phyloP scores from a whole-genome alignment of 2,888 invertebrate genomes.

The Dusona sp. region DNA sequence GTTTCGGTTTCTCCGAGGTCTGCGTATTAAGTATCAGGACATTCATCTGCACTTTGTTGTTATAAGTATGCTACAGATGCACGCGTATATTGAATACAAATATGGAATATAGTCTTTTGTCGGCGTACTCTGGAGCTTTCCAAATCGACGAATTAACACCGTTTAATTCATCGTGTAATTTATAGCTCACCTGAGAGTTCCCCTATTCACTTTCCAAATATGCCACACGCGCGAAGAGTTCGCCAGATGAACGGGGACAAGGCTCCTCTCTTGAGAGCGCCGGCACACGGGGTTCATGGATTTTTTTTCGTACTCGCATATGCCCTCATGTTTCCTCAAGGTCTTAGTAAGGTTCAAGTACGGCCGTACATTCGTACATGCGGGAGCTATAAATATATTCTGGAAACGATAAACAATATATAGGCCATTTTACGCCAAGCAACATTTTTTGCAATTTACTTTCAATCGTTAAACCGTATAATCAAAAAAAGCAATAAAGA shows the following conservation, averaged over 20 bases:
- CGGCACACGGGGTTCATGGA: slow-evolving; percentile 37
- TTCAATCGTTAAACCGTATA: slow-evolving; percentile 3
- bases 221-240: slow-evolving; percentile 43
- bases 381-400: slow-evolving; percentile 47
- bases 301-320: slow-evolving; percentile 31
- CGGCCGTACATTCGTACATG: slow-evolving; percentile 41
- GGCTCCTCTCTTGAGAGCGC: slow-evolving; percentile 31
- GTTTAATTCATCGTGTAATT: slow-evolving; percentile 60
- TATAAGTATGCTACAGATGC: slow-evolving; percentile 16
- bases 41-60: slow-evolving; percentile 30
- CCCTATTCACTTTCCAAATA: slow-evolving; percentile 63
- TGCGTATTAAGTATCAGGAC: slow-evolving; percentile 20
- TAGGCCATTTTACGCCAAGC: background rate
- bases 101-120: slow-evolving; percentile 52
- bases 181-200: slow-evolving; percentile 43
- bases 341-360: slow-evolving; percentile 60
- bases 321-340: slow-evolving; percentile 51
- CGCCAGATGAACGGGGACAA: slow-evolving; percentile 59
- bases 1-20: slow-evolving; percentile 28
- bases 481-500: background rate
- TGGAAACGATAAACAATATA: background rate
- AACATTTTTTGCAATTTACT: background rate
- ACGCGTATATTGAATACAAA: slow-evolving; percentile 16
- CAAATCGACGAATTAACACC: slow-evolving; percentile 64
- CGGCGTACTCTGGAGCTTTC: slow-evolving; percentile 48